These are phyloP conservation scores for Anthopleura sola DNA, from an alignment of 64 coral and sea anemone species.

Conservation along the genomic window DNA sequence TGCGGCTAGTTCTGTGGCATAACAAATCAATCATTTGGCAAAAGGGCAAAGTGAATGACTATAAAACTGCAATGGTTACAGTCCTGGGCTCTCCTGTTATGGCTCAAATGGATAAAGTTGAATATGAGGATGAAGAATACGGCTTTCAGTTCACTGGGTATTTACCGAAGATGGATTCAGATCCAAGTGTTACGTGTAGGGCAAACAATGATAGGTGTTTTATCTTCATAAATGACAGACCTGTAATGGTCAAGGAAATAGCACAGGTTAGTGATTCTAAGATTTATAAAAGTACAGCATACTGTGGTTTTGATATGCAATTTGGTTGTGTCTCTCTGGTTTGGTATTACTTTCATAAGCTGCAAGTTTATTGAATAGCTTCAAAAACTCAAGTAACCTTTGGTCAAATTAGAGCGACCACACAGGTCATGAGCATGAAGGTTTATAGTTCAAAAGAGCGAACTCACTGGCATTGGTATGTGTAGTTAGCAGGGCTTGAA, in stretches of 20 bases:
- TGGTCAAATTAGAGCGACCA: no score
- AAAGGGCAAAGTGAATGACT: conserved; percentile 73
- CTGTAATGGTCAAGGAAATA: conserved; percentile 66
- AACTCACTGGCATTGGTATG: no score
- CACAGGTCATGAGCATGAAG: no score
- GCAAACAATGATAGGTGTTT: conserved; percentile 82
- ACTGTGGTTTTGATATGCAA: no score
- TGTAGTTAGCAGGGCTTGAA: no score
- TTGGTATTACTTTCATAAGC: no score
- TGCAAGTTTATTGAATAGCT: no score
- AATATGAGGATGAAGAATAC: conserved; percentile 43
- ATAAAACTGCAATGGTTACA: conserved; percentile 72
- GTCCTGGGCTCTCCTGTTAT: conserved; percentile 66
- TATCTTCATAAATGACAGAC: conserved; percentile 84
- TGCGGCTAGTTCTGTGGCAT: conserved; percentile 75
- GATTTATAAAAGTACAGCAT: no score
- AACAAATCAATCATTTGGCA: conserved; percentile 91
- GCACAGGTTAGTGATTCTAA: conserved; percentile 68
- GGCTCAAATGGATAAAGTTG: conserved; percentile 52
- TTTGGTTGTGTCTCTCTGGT: no score
- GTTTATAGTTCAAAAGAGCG: no score
- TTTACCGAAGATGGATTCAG: conserved; percentile 73
- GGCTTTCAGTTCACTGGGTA: conserved; percentile 57
- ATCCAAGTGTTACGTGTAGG: conserved; percentile 72
- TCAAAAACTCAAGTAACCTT: no score